Percentiles rank a stretch among this genome's conserved stretches.
These are phyloP conservation scores for Cossypha caffra DNA, from an alignment of 2,797 vertebrate genomes.

Conservation along the genomic window DNA sequence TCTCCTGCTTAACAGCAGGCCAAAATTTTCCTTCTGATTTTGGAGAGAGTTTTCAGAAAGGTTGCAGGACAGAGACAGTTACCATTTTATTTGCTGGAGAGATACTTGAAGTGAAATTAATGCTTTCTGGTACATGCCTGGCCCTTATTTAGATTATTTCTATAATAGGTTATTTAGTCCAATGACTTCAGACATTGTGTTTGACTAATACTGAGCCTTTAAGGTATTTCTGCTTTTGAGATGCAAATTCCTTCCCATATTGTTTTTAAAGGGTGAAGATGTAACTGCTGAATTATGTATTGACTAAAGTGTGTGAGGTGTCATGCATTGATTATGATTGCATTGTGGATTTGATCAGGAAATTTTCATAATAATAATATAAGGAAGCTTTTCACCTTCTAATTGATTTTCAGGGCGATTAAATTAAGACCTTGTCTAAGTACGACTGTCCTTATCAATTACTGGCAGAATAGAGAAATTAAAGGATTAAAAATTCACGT, in stretches of 20 bases:
- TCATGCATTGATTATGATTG: conserved; percentile 65
- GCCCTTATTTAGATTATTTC: neutral
- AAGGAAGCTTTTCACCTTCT: conserved; percentile 64
- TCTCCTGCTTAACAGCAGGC: neutral
- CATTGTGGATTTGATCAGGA: conserved; percentile 60
- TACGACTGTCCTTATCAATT: conserved; percentile 65
- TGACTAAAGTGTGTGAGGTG: neutral
- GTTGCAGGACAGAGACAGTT: neutral
- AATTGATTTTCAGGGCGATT: conserved; percentile 68
- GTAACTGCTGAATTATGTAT: conserved; percentile 60
- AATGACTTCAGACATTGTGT: neutral
- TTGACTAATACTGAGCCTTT: neutral
- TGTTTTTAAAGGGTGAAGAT: conserved; percentile 29
- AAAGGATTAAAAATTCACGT: conserved; percentile 69
- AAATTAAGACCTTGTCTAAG: conserved; percentile 71
- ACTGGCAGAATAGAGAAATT: conserved; percentile 61
- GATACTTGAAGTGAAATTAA: neutral
- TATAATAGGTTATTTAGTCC: neutral
- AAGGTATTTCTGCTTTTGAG: conserved; percentile 17
- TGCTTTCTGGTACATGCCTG: neutral
- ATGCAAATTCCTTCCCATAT: neutral
- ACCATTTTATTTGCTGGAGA: neutral
- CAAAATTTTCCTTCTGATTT: neutral
- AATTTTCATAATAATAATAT: conserved; percentile 67
- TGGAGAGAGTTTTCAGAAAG: neutral